phyloP scores from a whole-genome alignment of 2,797 vertebrate genomes.

The Sebastes hubbsi region DNA sequence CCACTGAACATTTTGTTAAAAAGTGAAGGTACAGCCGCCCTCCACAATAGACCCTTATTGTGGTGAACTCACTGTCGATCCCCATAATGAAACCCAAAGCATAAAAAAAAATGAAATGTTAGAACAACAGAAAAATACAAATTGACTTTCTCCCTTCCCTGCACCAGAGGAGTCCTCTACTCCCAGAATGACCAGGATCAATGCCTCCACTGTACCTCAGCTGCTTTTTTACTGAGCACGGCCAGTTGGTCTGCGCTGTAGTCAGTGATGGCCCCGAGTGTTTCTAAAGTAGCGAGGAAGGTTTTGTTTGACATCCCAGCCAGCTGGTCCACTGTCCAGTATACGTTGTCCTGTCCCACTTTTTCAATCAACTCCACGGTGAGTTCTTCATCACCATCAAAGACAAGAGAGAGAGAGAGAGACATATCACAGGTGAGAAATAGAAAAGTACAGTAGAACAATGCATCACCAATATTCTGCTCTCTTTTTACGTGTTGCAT shows the following conservation, averaged over 20 bases:
- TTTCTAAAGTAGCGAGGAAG: constrained; percentile 56
- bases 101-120: neutral
- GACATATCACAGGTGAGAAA: neutral
- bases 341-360: constrained; percentile 55
- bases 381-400: neutral
- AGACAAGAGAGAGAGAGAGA: neutral
- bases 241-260: constrained; percentile 68
- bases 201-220: constrained; percentile 56
- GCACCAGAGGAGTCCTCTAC: neutral
- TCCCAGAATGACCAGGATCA: neutral
- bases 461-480: neutral
- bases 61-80: neutral
- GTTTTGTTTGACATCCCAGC: constrained; percentile 43
- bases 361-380: constrained; percentile 54
- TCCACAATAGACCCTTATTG: neutral
- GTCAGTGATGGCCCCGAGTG: constrained; percentile 54
- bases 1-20: neutral
- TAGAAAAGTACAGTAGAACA: neutral
- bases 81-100: neutral
- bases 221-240: constrained; percentile 59
- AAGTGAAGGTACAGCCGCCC: neutral
- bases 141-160: neutral
- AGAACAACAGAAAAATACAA: neutral
- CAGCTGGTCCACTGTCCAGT: constrained; percentile 67
- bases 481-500: constrained; percentile 27